These are phyloP conservation scores for Hirundo rustica DNA, from an alignment of 2,797 vertebrate species.

Conservation along the genomic window DNA sequence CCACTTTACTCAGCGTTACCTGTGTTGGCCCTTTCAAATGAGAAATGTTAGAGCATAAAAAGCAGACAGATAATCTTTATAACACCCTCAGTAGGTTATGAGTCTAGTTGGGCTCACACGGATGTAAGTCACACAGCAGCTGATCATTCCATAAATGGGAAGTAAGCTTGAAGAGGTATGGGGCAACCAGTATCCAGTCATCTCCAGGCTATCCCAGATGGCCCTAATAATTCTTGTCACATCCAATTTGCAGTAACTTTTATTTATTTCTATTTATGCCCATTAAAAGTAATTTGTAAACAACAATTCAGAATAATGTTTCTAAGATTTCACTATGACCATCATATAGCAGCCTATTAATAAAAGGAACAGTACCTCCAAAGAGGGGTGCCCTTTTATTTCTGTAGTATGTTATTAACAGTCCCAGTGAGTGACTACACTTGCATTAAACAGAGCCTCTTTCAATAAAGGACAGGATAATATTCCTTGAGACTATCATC, in stretches of 20 bases:
- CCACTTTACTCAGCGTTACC: background rate
- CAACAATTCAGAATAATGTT: background rate
- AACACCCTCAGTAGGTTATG: background rate
- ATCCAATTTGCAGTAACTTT: background rate
- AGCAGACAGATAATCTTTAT: background rate
- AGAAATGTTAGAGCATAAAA: background rate
- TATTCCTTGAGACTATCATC: background rate
- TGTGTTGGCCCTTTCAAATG: background rate
- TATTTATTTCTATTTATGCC: slow-evolving; percentile 1
- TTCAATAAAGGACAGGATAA: background rate
- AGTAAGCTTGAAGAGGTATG: background rate
- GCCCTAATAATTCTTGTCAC: background rate
- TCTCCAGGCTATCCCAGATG: background rate
- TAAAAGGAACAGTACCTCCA: background rate
- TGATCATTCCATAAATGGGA: background rate
- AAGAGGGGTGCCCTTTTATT: background rate
- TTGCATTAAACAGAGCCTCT: background rate
- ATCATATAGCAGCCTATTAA: background rate
- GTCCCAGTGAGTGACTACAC: background rate
- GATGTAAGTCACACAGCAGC: background rate
- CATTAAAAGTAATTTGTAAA: background rate
- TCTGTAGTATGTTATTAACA: background rate
- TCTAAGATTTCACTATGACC: background rate
- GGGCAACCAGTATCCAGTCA: background rate
- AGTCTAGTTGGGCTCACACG: background rate